Conservation (phyloP, 2,797 vertebrate species). For the Percopsis omiscomaycus region DNA sequence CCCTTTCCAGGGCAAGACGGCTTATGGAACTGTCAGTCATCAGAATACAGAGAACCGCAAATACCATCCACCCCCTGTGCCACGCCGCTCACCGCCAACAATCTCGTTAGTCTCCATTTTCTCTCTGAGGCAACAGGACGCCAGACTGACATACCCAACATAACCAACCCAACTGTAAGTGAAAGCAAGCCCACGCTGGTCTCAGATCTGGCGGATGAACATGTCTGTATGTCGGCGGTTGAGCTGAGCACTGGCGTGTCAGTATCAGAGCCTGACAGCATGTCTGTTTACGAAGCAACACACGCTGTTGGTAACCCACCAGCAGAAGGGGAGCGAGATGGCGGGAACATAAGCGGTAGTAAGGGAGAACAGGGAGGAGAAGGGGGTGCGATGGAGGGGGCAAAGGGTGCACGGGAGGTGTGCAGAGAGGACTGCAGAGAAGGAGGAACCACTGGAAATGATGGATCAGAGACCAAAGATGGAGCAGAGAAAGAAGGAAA, state of each 20-base stretch:
- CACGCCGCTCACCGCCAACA: background rate
- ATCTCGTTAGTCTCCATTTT: background rate
- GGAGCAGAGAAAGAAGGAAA: constrained; percentile 7
- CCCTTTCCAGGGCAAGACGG: constrained; percentile 37
- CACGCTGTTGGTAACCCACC: constrained; percentile 37
- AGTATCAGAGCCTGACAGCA: constrained; percentile 43
- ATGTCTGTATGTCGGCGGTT: constrained; percentile 33
- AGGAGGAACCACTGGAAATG: constrained; percentile 29
- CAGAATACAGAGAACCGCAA: background rate
- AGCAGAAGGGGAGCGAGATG: constrained; percentile 33
- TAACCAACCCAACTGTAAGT: constrained; percentile 27
- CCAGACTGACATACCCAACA: constrained; percentile 34
- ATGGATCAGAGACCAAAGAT: constrained; percentile 38
- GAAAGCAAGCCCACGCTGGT: constrained; percentile 36
- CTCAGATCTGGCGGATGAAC: constrained; percentile 47
- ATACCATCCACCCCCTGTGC: background rate
- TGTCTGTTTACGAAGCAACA: constrained; percentile 31
- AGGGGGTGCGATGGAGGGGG: constrained; percentile 39
- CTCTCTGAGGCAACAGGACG: background rate
- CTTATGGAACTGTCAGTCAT: background rate
- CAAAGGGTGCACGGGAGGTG: background rate
- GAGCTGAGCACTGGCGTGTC: constrained; percentile 40
- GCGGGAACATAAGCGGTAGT: constrained; percentile 33
- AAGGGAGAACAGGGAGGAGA: constrained; percentile 37
- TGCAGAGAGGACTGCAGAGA: constrained; percentile 32